These are phyloP conservation scores for Eurytoma adleriae DNA, from an alignment of 2,888 invertebrate species.

Conservation along the genomic window DNA sequence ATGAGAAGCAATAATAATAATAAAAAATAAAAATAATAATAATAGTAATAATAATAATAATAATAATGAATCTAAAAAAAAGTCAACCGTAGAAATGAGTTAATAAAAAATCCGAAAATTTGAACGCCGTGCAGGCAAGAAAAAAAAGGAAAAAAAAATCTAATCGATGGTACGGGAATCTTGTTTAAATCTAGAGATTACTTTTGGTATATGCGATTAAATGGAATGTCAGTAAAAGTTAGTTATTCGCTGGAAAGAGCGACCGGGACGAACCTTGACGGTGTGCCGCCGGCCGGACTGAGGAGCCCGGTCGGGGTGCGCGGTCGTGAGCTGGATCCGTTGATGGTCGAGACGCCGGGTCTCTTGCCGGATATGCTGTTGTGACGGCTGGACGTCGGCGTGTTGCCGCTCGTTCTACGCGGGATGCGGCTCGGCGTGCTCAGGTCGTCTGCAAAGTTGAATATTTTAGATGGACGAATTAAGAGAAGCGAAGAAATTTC, in stretches of 20 bases:
- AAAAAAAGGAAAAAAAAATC: background rate
- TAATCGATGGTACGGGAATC: background rate
- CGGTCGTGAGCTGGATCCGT: conserved; percentile 81
- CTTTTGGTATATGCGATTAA: background rate
- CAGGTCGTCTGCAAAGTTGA: conserved; percentile 79
- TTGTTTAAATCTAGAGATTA: background rate
- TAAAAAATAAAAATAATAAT: too few species aligned
- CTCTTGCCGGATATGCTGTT: conserved; percentile 79
- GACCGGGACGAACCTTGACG: conserved; percentile 80
- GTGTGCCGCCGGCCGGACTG: conserved; percentile 83
- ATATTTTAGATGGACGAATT: background rate
- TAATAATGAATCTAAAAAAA: background rate
- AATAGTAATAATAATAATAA: too few species aligned
- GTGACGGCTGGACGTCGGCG: conserved; percentile 79
- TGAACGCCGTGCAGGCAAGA: background rate
- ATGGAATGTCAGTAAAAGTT: background rate
- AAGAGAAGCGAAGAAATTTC: too few species aligned
- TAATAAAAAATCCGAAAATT: background rate
- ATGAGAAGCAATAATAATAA: too few species aligned
- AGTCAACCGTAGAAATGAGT: background rate
- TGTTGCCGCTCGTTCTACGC: conserved; percentile 81
- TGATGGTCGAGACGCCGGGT: conserved; percentile 79
- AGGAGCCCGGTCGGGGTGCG: conserved; percentile 87
- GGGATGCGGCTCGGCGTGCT: conserved; percentile 91
- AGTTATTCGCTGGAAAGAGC: background rate